These are phyloP conservation scores for Leucophenga montana DNA, from an alignment of 2,888 invertebrate genomes.

Conservation along the genomic window DNA sequence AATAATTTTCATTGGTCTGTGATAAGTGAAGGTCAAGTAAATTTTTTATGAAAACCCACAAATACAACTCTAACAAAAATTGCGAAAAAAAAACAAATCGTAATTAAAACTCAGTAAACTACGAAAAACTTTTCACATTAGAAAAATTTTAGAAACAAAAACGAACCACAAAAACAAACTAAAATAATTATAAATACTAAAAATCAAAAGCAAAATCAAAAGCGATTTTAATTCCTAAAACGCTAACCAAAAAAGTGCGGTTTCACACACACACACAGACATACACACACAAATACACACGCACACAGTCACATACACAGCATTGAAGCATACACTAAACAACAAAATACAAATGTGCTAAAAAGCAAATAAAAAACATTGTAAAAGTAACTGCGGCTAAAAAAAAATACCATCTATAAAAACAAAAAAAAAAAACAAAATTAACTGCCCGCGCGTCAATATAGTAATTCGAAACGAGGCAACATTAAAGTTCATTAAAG, in stretches of 20 bases:
- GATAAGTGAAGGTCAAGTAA: slow-evolving; percentile 70
- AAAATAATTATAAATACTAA: slow-evolving; percentile 50
- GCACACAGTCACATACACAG: not conserved
- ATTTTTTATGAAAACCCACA: slow-evolving; percentile 43
- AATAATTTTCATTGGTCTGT: slow-evolving; percentile 67
- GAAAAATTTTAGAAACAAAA: slow-evolving; percentile 61
- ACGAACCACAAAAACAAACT: slow-evolving; percentile 45
- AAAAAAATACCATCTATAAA: not conserved
- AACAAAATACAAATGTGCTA: slow-evolving; percentile 24
- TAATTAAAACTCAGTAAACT: too few species aligned
- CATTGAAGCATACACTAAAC: slow-evolving; percentile 25
- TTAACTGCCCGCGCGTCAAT: slow-evolving; percentile 40
- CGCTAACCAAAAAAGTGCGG: slow-evolving; percentile 50
- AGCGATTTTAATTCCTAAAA: slow-evolving; percentile 39
- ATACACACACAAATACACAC: slow-evolving; percentile 31
- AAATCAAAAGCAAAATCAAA: too few species aligned
- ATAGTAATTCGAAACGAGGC: too few species aligned
- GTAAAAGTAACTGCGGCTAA: too few species aligned
- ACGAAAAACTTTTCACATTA: slow-evolving; percentile 55
- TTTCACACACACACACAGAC: slow-evolving; percentile 45
- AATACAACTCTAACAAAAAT: slow-evolving; percentile 30
- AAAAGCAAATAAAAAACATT: slow-evolving; percentile 45
- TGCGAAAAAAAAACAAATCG: slow-evolving; percentile 35
- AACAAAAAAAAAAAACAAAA: slow-evolving; percentile 42
- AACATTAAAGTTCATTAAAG: too few species aligned